Conservation (phyloP, 2,888 invertebrate genomes). For the Tipula lateralis region DNA sequence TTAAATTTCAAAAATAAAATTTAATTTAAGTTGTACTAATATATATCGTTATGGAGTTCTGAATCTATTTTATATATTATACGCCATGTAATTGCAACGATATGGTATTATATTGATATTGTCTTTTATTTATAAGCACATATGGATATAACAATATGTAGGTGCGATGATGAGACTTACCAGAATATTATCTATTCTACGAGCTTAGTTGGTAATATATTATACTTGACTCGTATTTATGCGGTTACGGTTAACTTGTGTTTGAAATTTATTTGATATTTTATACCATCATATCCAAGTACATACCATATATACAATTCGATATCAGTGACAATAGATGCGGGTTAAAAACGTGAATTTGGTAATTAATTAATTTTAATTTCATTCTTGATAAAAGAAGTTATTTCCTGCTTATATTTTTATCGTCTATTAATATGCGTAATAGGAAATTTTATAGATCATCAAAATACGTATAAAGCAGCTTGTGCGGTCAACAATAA, state of each 20-base stretch:
- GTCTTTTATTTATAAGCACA: too few relatives aligned
- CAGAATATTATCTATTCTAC: neutral
- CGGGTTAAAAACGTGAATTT: neutral
- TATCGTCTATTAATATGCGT: neutral
- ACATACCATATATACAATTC: too few relatives aligned
- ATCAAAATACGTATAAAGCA: neutral
- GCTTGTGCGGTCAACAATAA: neutral
- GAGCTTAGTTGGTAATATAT: neutral
- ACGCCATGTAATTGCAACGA: neutral
- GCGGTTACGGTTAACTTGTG: slow-evolving; percentile 1
- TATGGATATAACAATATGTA: neutral
- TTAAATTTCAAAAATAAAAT: neutral
- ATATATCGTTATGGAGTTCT: slow-evolving; percentile 3
- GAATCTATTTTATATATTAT: neutral
- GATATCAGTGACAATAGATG: neutral
- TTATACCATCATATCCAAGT: neutral
- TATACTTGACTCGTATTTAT: neutral
- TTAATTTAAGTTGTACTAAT: neutral
- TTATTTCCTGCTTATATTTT: neutral
- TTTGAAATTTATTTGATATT: neutral
- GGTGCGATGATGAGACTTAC: slow-evolving; percentile 3
- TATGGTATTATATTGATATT: neutral
- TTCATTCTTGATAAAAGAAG: neutral
- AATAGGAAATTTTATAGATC: neutral
- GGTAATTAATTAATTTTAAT: neutral